Evolutionary conservation across 92 coral and sea anemone species (phyloP).

Genomic region (Anthopleura xanthogrammica): DNA sequence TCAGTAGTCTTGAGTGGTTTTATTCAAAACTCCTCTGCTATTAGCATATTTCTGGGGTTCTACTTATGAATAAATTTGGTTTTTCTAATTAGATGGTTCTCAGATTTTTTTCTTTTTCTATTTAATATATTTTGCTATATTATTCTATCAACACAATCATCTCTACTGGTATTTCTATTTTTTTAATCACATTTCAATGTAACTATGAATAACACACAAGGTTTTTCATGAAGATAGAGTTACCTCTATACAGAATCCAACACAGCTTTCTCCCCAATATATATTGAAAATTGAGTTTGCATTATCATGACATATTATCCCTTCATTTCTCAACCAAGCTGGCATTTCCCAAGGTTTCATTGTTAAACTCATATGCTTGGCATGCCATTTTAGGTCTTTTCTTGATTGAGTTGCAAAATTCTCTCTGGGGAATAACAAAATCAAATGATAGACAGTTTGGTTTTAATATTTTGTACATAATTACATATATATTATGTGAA

Average conservation of each 20-base stretch:
- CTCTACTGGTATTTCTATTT: neutral
- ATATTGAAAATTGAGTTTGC: neutral
- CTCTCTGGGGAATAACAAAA: neutral
- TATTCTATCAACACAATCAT: constrained; percentile 8
- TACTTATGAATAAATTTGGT: neutral
- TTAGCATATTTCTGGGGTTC: constrained; percentile 27
- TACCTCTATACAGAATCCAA: neutral
- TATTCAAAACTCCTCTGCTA: neutral
- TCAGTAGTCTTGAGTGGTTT: neutral
- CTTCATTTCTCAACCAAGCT: neutral
- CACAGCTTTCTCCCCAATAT: neutral
- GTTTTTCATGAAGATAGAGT: neutral
- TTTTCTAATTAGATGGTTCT: constrained; percentile 7
- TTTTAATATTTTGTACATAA: neutral
- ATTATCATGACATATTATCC: neutral
- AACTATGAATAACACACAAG: neutral
- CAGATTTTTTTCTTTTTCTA: neutral
- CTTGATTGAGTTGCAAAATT: neutral
- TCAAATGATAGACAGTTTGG: neutral
- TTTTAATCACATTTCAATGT: neutral
- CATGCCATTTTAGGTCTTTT: neutral
- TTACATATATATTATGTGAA: neutral
- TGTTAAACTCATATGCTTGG: neutral
- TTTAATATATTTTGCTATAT: neutral
- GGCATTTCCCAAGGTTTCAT: neutral